These are phyloP conservation scores for Enteromius radiatus DNA, from an alignment of 2,797 vertebrate genomes.

Conservation along the genomic window DNA sequence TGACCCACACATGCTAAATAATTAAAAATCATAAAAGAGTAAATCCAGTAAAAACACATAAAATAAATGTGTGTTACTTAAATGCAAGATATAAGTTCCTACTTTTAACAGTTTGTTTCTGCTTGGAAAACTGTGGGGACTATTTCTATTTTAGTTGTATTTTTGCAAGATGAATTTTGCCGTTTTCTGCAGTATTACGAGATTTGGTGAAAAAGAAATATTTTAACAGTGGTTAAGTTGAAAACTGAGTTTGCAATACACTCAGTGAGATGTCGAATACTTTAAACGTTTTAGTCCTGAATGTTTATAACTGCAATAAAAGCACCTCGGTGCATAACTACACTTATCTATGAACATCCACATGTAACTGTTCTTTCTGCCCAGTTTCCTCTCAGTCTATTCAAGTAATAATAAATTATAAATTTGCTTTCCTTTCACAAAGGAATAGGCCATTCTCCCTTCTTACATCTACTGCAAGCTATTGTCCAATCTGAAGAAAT, in stretches of 20 bases:
- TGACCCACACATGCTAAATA: not conserved
- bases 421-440: conserved; percentile 1
- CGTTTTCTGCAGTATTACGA: not conserved
- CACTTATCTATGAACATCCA: conserved; percentile 33
- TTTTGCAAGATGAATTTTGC: not conserved
- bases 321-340: not conserved
- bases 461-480: not conserved
- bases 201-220: not conserved
- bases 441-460: not conserved
- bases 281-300: not conserved
- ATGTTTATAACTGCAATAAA: not conserved
- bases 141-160: conserved; percentile 10
- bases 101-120: not conserved
- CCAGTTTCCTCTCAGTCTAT: not conserved
- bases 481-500: not conserved
- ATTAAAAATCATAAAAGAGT: not conserved
- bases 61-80: not conserved
- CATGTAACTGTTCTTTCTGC: conserved; percentile 9
- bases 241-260: not conserved
- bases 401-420: conserved; percentile 22
- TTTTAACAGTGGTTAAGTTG: conserved; percentile 2
- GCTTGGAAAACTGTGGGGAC: not conserved
- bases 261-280: not conserved
- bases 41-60: not conserved
- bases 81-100: not conserved